Conservation (phyloP, 1,140 invertebrate genomes). For the Pristionchus pacificus region DNA sequence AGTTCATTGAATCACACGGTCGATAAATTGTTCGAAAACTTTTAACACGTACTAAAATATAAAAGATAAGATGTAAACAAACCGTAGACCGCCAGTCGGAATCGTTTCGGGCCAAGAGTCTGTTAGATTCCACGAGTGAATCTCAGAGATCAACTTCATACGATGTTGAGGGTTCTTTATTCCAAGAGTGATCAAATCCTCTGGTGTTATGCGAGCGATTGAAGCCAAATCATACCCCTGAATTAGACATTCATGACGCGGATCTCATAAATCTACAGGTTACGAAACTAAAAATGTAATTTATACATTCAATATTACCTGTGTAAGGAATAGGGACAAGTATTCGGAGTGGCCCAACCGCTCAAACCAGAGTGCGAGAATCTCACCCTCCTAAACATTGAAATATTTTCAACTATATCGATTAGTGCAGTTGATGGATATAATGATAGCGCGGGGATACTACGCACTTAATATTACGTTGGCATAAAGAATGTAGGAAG, state of each 20-base stretch:
- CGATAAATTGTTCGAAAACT: background rate
- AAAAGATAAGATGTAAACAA: slow-evolving; percentile 6
- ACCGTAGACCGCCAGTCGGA: slow-evolving; percentile 17
- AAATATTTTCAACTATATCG: too few relatives aligned
- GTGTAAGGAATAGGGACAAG: slow-evolving; percentile 82
- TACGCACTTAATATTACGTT: slow-evolving; percentile 65
- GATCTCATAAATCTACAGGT: too few relatives aligned
- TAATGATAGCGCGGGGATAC: too few relatives aligned
- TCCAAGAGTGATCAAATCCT: slow-evolving; percentile 74
- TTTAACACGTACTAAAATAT: slow-evolving; percentile 8
- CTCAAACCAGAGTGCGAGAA: slow-evolving; percentile 86
- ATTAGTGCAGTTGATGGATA: too few relatives aligned
- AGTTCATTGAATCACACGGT: background rate
- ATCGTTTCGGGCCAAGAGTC: slow-evolving; percentile 66
- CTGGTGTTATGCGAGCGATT: slow-evolving; percentile 91
- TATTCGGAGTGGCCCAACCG: slow-evolving; percentile 95
- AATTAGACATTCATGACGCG: too few relatives aligned
- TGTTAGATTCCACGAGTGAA: slow-evolving; percentile 84
- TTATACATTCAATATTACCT: background rate
- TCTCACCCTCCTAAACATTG: slow-evolving; percentile 84
- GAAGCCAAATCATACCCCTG: slow-evolving; percentile 94
- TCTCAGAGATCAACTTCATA: slow-evolving; percentile 89
- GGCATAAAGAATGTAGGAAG: slow-evolving; percentile 55
- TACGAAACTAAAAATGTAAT: background rate
- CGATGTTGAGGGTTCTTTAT: slow-evolving; percentile 96